A percentile compares a stretch with the other conserved stretches of the same genome.
Evolutionary conservation across 1,140 invertebrate genomes (phyloP).

Genomic region (Tribolium castaneum): DNA sequence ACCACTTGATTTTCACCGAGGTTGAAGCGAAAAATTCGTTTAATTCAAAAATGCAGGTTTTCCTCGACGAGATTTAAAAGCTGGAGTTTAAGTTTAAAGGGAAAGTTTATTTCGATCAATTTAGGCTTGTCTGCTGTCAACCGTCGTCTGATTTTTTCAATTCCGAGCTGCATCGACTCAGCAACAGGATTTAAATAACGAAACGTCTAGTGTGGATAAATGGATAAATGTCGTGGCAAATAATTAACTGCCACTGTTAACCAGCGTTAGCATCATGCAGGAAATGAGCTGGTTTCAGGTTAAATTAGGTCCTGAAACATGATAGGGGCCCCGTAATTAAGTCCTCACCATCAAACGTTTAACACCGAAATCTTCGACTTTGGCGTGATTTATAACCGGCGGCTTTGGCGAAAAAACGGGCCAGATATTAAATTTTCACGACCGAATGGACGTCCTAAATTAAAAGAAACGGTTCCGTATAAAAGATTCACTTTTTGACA

Average conservation of each 20-base stretch:
- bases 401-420: background rate
- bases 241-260: background rate
- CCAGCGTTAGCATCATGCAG: background rate
- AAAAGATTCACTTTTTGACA: slow-evolving; percentile 3
- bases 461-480: background rate
- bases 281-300: background rate
- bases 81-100: too few species aligned
- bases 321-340: background rate
- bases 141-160: background rate
- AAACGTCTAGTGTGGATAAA: background rate
- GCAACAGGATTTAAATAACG: background rate
- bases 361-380: background rate
- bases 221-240: background rate
- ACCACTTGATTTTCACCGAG: too few species aligned
- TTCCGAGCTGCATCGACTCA: background rate
- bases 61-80: too few species aligned
- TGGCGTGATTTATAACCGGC: background rate
- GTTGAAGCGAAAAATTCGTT: too few species aligned
- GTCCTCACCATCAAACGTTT: background rate
- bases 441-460: slow-evolving; percentile 18
- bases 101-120: background rate
- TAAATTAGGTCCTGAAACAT: background rate
- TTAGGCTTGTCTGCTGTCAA: background rate
- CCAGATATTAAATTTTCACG: slow-evolving; percentile 14
- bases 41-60: too few species aligned